These are phyloP conservation scores for Pseudococcus jackbeardsleyi DNA, from an alignment of 2,888 invertebrate genomes.

Conservation along the genomic window DNA sequence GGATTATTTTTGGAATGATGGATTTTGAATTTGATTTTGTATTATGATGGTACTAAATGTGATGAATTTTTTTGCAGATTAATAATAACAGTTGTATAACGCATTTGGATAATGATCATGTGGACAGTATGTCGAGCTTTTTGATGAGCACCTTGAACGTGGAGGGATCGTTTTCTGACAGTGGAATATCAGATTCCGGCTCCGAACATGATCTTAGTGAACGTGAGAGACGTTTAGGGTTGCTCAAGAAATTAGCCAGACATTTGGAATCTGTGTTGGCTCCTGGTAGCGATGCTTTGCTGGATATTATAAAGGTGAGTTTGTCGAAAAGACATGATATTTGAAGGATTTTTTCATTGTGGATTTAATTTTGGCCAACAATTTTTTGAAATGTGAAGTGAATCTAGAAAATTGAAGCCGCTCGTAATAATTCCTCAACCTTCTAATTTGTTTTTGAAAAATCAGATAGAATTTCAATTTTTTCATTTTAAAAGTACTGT, in stretches of 20 bases:
- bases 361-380: background rate
- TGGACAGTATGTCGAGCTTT: slow-evolving; percentile 59
- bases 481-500: too few relatives aligned
- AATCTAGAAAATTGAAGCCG: too few relatives aligned
- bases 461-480: too few relatives aligned
- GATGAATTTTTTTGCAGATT: background rate
- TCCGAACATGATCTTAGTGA: slow-evolving; percentile 78
- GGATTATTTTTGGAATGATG: background rate
- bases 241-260: slow-evolving; percentile 77
- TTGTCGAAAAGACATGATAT: background rate
- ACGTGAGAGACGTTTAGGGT: slow-evolving; percentile 78
- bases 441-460: too few relatives aligned
- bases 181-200: slow-evolving; percentile 84
- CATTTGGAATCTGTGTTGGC: slow-evolving; percentile 78
- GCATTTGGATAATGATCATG: slow-evolving; percentile 44
- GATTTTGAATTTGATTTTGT: background rate
- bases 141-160: slow-evolving; percentile 57
- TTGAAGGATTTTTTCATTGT: background rate
- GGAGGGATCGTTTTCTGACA: slow-evolving; percentile 77
- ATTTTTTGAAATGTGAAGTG: too few relatives aligned
- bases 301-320: slow-evolving; percentile 64
- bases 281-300: slow-evolving; percentile 71
- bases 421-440: too few relatives aligned
- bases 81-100: slow-evolving; percentile 37
- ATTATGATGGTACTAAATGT: background rate